Evolutionary conservation across 2,113 vertebrate species (phyloP).

Genomic region (Ammodytes dubius): DNA sequence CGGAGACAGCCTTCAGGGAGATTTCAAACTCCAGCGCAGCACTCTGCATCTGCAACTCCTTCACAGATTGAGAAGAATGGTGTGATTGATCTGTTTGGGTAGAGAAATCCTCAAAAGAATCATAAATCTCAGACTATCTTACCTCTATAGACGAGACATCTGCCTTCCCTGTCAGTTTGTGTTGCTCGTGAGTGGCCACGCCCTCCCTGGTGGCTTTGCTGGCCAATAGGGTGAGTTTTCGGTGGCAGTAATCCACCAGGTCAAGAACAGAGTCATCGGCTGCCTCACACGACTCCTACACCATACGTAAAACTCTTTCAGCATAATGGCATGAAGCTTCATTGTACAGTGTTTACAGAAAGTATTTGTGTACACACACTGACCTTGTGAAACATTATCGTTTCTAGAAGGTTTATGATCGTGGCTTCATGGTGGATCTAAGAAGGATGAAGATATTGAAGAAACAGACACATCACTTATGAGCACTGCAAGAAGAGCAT

Average conservation of each 20-base stretch:
- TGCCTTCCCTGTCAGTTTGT: slow-evolving; percentile 35
- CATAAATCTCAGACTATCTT: not conserved
- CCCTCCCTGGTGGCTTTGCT: slow-evolving; percentile 67
- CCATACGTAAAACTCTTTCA: not conserved
- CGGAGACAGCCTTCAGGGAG: slow-evolving; percentile 91
- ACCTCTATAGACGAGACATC: slow-evolving; percentile 80
- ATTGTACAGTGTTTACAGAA: not conserved
- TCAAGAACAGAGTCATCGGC: slow-evolving; percentile 91
- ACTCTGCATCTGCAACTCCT: slow-evolving; percentile 91
- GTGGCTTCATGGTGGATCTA: slow-evolving; percentile 95
- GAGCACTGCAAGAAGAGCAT: not conserved
- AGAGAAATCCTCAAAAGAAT: not conserved
- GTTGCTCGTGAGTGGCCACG: not conserved
- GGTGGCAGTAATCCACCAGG: slow-evolving; percentile 95
- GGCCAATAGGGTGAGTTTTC: slow-evolving; percentile 90
- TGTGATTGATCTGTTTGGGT: not conserved
- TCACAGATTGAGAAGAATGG: not conserved
- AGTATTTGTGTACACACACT: slow-evolving; percentile 22
- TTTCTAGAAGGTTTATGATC: slow-evolving; percentile 95
- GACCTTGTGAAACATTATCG: slow-evolving; percentile 94
- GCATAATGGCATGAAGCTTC: not conserved
- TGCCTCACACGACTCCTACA: slow-evolving; percentile 92
- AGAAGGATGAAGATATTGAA: slow-evolving; percentile 4
- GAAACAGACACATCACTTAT: not conserved
- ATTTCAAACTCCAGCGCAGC: slow-evolving; percentile 92